Evolutionary conservation across 2,113 vertebrate species (phyloP).

Genomic region (Macaca nemestrina): DNA sequence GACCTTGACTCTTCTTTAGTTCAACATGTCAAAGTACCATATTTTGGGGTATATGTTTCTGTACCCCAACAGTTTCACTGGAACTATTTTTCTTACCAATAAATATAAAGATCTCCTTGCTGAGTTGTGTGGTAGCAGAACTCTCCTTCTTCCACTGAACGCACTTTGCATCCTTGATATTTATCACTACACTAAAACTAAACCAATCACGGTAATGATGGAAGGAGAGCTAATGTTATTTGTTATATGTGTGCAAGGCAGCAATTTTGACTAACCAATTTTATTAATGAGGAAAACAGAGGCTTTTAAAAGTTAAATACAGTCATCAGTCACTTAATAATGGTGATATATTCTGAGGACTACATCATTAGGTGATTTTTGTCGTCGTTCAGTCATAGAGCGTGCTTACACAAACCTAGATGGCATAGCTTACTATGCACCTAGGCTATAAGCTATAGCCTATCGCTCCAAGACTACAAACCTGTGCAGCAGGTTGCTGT

Average conservation of each 20-base stretch:
- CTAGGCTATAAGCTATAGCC: neutral
- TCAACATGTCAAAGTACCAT: too few relatives aligned
- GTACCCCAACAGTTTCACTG: neutral
- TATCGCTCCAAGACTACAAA: neutral
- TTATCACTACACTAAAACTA: neutral
- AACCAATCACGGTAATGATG: neutral
- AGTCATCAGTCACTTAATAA: neutral
- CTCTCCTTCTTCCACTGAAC: neutral
- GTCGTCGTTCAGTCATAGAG: neutral
- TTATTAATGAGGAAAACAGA: neutral
- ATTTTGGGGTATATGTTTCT: too few relatives aligned
- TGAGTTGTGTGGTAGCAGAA: neutral
- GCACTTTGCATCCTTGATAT: neutral
- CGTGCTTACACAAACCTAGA: neutral
- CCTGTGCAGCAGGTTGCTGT: neutral
- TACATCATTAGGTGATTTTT: neutral
- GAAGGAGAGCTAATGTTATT: neutral
- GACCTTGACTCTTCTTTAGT: too few relatives aligned
- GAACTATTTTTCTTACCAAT: neutral
- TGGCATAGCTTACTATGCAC: neutral
- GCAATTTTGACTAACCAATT: neutral
- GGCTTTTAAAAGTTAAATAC: neutral
- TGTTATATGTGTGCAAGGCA: neutral
- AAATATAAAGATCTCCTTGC: neutral
- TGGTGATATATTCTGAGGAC: neutral